Evolutionary conservation across 2,888 invertebrate genomes (phyloP).

Genomic region (Lycia hirtaria): DNA sequence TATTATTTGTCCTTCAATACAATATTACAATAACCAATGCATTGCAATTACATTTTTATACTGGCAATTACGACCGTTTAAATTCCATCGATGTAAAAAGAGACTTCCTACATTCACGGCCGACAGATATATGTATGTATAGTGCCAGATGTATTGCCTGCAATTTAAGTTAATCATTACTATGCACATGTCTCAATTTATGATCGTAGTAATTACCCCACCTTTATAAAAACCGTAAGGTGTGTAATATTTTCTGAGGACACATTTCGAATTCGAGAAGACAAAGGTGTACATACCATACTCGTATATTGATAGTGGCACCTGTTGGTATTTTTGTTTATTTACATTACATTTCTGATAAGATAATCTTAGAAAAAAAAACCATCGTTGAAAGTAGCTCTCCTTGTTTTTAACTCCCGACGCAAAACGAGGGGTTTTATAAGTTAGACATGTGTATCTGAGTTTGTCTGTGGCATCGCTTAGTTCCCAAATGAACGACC

Average conservation of each 20-base stretch:
- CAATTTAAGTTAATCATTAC: conserved; percentile 11
- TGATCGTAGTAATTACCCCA: conserved; percentile 3
- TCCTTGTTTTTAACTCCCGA: too few relatives aligned
- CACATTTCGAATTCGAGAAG: background rate
- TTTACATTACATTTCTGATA: background rate
- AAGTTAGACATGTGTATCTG: too few relatives aligned
- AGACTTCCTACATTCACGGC: conserved; percentile 7
- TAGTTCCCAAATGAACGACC: too few relatives aligned
- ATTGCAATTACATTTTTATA: conserved; percentile 5
- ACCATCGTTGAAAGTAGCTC: too few relatives aligned
- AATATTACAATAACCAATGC: background rate
- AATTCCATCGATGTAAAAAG: conserved; percentile 4
- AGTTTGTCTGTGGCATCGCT: too few relatives aligned
- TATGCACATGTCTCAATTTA: conserved; percentile 20
- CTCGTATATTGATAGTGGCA: background rate
- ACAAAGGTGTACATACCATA: too few relatives aligned
- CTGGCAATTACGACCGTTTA: conserved; percentile 1
- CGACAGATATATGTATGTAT: conserved; percentile 10
- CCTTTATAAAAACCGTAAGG: conserved; percentile 2
- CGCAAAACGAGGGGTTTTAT: too few relatives aligned
- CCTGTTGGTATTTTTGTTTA: background rate
- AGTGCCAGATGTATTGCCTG: conserved; percentile 1
- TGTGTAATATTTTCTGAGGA: background rate
- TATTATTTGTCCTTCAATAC: background rate
- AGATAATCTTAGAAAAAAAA: too few relatives aligned